Evolutionary conservation across 2,888 invertebrate species (phyloP).

Genomic region (Apodemia hepburni): DNA sequence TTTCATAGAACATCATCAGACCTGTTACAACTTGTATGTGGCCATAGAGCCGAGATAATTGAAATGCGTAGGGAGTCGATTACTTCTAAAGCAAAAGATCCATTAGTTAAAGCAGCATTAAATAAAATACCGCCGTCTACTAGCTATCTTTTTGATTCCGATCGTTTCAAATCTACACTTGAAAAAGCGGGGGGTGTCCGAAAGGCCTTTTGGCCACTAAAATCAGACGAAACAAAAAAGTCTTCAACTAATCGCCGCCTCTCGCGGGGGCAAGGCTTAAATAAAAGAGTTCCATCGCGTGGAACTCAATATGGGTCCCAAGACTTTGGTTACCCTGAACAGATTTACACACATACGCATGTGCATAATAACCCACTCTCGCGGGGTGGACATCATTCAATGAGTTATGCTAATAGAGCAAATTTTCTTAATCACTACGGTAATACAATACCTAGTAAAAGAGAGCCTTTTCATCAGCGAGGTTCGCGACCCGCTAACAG

Average conservation of each 20-base stretch:
- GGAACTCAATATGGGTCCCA: neutral
- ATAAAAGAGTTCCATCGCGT: slow-evolving; percentile 16
- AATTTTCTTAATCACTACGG: neutral
- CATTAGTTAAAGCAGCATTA: slow-evolving; percentile 22
- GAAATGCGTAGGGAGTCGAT: slow-evolving; percentile 27
- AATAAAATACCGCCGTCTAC: neutral
- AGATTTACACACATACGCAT: neutral
- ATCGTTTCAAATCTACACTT: too few relatives aligned
- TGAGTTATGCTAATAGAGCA: neutral
- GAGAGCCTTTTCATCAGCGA: neutral
- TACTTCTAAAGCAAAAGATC: slow-evolving; percentile 25
- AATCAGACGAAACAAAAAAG: too few relatives aligned
- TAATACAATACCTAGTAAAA: neutral
- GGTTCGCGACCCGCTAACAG: neutral
- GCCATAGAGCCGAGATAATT: slow-evolving; percentile 28
- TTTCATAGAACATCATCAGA: slow-evolving; percentile 30
- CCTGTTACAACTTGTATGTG: slow-evolving; percentile 28
- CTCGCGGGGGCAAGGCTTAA: slow-evolving; percentile 23
- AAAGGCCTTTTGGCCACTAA: neutral
- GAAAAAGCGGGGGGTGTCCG: slow-evolving; percentile 3
- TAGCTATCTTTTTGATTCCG: too few relatives aligned
- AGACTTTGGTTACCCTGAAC: neutral
- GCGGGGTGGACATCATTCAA: neutral
- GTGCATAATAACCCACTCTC: neutral
- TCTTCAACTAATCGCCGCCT: slow-evolving; percentile 14